A percentile compares a stretch with the other conserved stretches of the same genome.
Evolutionary conservation across 2,113 vertebrate genomes (phyloP).

Genomic region (Crypturellus undulatus): DNA sequence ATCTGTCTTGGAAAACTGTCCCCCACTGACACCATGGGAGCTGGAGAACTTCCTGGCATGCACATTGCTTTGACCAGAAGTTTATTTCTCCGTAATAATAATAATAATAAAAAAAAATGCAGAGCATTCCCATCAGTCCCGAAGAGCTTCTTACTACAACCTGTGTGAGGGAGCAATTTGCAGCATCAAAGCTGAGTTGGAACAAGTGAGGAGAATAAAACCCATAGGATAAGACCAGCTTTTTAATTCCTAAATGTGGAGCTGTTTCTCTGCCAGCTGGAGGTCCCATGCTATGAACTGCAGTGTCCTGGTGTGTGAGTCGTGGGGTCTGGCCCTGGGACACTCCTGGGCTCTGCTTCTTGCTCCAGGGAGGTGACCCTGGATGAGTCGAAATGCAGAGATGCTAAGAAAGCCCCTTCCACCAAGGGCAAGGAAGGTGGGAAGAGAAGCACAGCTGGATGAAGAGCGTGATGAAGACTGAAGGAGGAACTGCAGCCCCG

Average conservation of each 20-base stretch:
- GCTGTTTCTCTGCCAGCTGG: not conserved
- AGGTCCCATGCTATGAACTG: not conserved
- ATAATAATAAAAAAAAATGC: not conserved
- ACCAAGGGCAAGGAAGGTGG: not conserved
- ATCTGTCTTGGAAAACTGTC: rapidly evolving
- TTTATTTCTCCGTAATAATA: not conserved
- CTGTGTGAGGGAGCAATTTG: rapidly evolving
- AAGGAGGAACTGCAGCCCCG: not conserved
- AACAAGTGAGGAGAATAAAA: not conserved
- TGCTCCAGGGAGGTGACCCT: not conserved
- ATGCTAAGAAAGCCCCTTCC: not conserved
- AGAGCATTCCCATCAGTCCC: not conserved
- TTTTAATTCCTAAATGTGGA: not conserved
- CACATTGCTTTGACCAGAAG: not conserved
- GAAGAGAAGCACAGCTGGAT: not conserved
- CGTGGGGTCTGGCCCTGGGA: not conserved
- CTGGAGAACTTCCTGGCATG: not conserved
- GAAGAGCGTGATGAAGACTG: not conserved
- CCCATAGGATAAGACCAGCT: not conserved
- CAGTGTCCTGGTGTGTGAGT: not conserved
- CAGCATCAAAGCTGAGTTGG: not conserved
- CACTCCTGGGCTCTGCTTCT: not conserved
- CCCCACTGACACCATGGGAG: rapidly evolving
- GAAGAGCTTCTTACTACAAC: not conserved
- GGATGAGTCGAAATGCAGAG: not conserved